Evolutionary conservation across 2,888 invertebrate species (phyloP).

Genomic region (Glyphotaelius pellucidus): DNA sequence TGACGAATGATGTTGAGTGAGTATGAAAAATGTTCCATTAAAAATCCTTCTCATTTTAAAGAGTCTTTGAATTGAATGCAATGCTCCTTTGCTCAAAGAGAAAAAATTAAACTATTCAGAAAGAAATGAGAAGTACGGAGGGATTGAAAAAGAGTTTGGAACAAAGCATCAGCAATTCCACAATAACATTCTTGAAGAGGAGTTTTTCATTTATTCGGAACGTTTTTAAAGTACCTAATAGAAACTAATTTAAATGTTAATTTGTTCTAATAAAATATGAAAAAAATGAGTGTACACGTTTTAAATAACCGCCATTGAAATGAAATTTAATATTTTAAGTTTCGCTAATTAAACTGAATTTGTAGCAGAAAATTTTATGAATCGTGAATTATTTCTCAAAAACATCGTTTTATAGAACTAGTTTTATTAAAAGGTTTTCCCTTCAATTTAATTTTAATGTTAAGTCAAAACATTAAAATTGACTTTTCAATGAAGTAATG

Average conservation of each 20-base stretch:
- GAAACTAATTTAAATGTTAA: neutral
- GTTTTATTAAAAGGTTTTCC: too few species aligned
- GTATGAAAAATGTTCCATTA: neutral
- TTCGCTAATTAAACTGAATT: neutral
- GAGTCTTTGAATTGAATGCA: neutral
- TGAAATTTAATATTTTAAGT: neutral
- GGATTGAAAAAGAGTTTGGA: neutral
- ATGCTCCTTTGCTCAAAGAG: neutral
- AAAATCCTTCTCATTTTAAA: neutral
- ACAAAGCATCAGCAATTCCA: neutral
- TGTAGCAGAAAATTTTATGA: too few species aligned
- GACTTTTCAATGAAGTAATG: too few species aligned
- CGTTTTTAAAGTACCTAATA: neutral
- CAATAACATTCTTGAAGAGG: conserved; percentile 3
- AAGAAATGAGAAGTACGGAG: neutral
- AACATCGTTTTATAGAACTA: too few species aligned
- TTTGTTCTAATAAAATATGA: too few species aligned
- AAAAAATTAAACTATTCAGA: conserved; percentile 32
- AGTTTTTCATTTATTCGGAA: neutral
- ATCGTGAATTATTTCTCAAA: too few species aligned
- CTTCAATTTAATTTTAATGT: too few species aligned
- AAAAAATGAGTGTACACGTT: neutral
- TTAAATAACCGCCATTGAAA: neutral
- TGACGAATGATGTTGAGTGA: neutral
- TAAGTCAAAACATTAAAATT: too few species aligned